Conservation (phyloP, 2,113 vertebrate species). For the Orthonyx spaldingii region DNA sequence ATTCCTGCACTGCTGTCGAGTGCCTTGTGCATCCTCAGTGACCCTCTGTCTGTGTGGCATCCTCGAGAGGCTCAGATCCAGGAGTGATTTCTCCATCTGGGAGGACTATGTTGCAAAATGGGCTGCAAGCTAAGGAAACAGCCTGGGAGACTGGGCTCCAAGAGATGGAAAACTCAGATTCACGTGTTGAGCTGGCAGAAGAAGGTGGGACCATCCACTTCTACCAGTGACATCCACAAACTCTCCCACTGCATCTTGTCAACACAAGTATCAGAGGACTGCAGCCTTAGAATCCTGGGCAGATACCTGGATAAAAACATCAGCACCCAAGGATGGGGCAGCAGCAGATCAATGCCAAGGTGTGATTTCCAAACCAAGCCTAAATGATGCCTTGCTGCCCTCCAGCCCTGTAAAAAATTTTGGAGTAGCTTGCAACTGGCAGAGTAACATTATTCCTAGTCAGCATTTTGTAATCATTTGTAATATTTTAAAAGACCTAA, state of each 20-base stretch:
- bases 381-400: not conserved
- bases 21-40: not conserved
- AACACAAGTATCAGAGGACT: not conserved
- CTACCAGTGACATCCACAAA: not conserved
- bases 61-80: fast-evolving
- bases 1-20: not conserved
- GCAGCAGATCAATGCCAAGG: not conserved
- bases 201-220: not conserved
- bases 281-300: not conserved
- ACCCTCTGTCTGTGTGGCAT: not conserved
- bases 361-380: not conserved
- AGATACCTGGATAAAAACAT: not conserved
- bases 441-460: not conserved
- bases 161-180: not conserved
- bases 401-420: not conserved
- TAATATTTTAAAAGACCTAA: not conserved
- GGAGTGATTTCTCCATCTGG: not conserved
- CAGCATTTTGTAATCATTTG: not conserved
- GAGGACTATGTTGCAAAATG: not conserved
- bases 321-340: not conserved
- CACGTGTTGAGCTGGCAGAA: fast-evolving
- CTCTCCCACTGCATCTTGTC: not conserved
- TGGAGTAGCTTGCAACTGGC: not conserved
- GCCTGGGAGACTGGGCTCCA: not conserved
- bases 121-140: not conserved